Base-by-base conservation (phyloP, 2,888 invertebrate species). In the Saturnia japonica region DNA sequence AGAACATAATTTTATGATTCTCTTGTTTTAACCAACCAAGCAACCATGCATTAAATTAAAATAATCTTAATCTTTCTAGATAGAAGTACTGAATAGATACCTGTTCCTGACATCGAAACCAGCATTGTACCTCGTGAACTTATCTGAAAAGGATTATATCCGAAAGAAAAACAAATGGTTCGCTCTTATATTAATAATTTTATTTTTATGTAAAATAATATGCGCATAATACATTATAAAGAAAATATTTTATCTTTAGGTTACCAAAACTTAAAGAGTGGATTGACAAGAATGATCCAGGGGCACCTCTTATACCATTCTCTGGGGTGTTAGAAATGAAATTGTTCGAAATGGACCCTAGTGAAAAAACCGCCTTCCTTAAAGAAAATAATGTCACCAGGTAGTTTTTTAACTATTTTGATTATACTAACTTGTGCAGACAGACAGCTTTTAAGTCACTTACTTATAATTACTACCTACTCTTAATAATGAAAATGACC, bases 161-260 rank as follows among this genome's bases (percentile, higher is more conserved):
- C 96, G 99, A 82, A 99, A 99, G 95, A 99, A 99, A 94, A 99
- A 99, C 87, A 99, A 99, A 94, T 99, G 99, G 99, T 97, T 68
- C 14, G 57, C 25, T 25, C 19, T 22, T 11, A 51, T 19, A 19
- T 51, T 91, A 28, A 51, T 40, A 19, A 28, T 25, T 40, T 69
- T 19, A 28, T 57, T 28, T 57, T 14, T 57, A 14, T 3, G 4
- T 25, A 19, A 47, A 7, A 25, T 51, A 47, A 19, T 34, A 25
- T 47, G 4, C 25, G 16, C 40, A 28, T 34, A 14, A 45, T 45
- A 60, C 12, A 45, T 34, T 66, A 0, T 47, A 45, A 54, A 51
- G 22, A 68, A 43, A 67, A 67, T 16, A 40, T 25, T 25, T 54
- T 4, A 60, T 40, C 74, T 76, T 3, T 57, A 98, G 98, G 98